Conservation (phyloP, 2,888 invertebrate species). For the Trilocha varians region DNA sequence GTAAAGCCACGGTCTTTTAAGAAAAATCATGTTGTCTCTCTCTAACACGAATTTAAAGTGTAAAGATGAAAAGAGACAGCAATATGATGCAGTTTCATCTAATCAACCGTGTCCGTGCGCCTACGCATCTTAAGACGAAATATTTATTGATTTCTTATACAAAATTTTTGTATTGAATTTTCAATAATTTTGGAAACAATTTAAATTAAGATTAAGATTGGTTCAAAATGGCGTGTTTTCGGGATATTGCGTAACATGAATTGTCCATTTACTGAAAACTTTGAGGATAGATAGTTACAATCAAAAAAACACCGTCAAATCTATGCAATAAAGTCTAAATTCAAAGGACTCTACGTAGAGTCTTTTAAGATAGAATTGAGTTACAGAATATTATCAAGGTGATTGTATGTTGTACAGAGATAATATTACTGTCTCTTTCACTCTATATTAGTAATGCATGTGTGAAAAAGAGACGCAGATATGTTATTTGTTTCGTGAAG, state of each 20-base stretch:
- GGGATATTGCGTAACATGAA: conserved; percentile 35
- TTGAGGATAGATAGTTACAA: conserved; percentile 41
- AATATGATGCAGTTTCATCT: conserved; percentile 52
- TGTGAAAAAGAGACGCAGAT: conserved; percentile 34
- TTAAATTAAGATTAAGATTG: background rate
- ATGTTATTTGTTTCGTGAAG: conserved; percentile 9
- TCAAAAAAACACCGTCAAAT: conserved; percentile 22
- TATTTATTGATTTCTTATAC: conserved; percentile 15
- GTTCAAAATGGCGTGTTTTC: background rate
- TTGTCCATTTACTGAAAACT: conserved; percentile 32
- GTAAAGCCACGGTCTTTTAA: conserved; percentile 60
- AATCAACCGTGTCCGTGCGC: conserved; percentile 66
- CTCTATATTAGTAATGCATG: conserved; percentile 7
- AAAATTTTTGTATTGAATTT: background rate
- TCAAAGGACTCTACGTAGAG: conserved; percentile 15
- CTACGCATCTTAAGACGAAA: conserved; percentile 47
- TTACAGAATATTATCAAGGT: conserved; percentile 32
- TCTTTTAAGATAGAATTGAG: conserved; percentile 28
- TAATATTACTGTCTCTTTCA: conserved; percentile 28
- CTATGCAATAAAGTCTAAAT: conserved; percentile 17
- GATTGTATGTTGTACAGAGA: conserved; percentile 35
- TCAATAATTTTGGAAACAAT: background rate
- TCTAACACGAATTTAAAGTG: conserved; percentile 20
- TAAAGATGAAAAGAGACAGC: conserved; percentile 38
- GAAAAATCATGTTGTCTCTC: conserved; percentile 45